Evolutionary conservation across 2,113 vertebrate species (phyloP), one percentile per base, ranked within the genome.

Genomic region (Oophaga pumilio): DNA sequence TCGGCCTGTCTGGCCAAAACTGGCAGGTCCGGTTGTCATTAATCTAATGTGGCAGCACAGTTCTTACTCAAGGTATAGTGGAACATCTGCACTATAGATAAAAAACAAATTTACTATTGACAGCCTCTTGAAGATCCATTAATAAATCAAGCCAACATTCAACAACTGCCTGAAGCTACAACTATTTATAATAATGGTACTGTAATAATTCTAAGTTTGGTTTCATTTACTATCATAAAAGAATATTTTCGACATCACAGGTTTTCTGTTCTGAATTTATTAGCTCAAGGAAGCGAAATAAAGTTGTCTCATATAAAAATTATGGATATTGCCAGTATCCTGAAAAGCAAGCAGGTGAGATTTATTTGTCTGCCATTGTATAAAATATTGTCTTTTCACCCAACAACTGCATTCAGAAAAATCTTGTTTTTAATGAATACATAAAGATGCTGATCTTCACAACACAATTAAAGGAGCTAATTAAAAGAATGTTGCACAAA

Each of bases 381-480:
- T 53, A 33, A 71, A 71, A 14, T 24, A 66, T 66, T 6, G 17
- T 82, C 68, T 82, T 8, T 64, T 76, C 33, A 77, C 14, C n/a
- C 28, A 77, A 86, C 20, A 9, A 59, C 62, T 20, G 43, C 8
- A n/a, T 53, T 89, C 90, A 85, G 22, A 81, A 86, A 52, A 57
- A 85, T 15, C 90, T 85, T 20, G 2, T 20, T 43, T 56, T 76
- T 74, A 66, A 83, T 33, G 1, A 85, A 79, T 91, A 87, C 18
- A 89, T 76, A 89, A 43, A 83, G 26, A 87, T 17, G 3, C 43
- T 66, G 80, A 86, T 53, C 69, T 77, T 89, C 13, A 81, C 73
- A 84, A 20, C 81, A 85, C 80, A 89, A 84, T 86, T 87, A 90
- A 88, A 91, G 76, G 52, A 87, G 33, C 64, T 74, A 85, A 88